phyloP scores from a whole-genome alignment of 2,797 vertebrate genomes.

The Prionace glauca region DNA sequence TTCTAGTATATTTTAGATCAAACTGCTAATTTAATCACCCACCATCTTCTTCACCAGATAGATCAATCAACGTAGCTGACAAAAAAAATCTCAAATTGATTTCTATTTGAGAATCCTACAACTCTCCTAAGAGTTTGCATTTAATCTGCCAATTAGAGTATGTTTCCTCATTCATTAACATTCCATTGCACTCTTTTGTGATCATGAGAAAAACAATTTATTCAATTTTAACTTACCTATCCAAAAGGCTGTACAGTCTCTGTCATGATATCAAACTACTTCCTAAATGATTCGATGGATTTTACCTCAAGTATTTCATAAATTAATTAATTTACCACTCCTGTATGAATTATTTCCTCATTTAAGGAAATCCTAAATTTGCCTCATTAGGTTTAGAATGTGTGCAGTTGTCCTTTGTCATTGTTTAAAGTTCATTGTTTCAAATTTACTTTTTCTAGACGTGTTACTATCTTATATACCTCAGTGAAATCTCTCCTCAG shows the following conservation, averaged over 20 bases:
- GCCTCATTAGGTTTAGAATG: neutral
- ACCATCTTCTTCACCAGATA: neutral
- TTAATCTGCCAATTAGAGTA: neutral
- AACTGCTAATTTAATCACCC: neutral
- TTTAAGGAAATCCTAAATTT: neutral
- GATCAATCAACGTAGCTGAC: neutral
- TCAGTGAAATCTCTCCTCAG: neutral
- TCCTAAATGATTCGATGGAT: neutral
- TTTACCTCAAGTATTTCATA: neutral
- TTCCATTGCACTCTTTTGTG: neutral
- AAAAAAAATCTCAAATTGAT: neutral
- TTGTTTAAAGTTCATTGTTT: neutral
- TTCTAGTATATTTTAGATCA: neutral
- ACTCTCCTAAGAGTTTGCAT: neutral
- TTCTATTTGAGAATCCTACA: neutral
- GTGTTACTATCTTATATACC: neutral
- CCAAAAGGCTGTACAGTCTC: neutral
- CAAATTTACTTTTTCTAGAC: neutral
- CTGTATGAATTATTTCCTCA: neutral
- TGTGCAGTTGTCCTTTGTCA: neutral
- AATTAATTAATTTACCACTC: neutral
- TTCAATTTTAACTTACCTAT: neutral
- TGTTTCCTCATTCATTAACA: neutral
- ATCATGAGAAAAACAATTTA: neutral
- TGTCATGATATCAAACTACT: neutral